phyloP scores from a whole-genome alignment of 2,113 vertebrate species.

The Hemicordylus capensis region DNA sequence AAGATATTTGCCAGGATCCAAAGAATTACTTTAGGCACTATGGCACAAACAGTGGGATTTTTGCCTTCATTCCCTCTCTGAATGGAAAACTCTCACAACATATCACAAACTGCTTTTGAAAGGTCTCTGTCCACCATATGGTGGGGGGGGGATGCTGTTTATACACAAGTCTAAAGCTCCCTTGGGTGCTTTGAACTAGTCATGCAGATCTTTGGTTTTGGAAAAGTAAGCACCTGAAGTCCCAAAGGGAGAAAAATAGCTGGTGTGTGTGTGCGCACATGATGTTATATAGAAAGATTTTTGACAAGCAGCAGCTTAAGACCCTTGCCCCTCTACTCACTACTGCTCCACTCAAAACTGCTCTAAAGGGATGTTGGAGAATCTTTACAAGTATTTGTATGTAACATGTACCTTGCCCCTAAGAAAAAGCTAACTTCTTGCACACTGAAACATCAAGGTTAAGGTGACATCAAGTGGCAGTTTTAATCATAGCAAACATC shows the following conservation, averaged over 20 bases:
- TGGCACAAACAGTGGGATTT: neutral
- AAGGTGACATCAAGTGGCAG: neutral
- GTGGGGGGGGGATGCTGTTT: too few relatives aligned
- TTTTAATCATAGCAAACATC: neutral
- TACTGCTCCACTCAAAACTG: neutral
- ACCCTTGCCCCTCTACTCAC: neutral
- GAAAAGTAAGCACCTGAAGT: neutral
- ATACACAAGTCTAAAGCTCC: neutral
- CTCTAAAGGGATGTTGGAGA: neutral
- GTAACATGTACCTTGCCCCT: neutral
- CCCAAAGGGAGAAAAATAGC: neutral
- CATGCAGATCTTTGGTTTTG: neutral
- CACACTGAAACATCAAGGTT: neutral
- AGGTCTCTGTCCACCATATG: too few relatives aligned
- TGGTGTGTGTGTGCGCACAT: neutral
- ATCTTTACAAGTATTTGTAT: too few relatives aligned
- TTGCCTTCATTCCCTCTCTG: too few relatives aligned
- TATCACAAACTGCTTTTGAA: too few relatives aligned
- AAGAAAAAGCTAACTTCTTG: neutral
- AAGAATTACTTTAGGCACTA: neutral
- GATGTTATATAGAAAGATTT: too few relatives aligned
- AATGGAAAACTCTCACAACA: too few relatives aligned
- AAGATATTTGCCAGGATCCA: neutral
- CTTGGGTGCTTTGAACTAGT: neutral
- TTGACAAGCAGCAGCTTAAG: neutral